These are phyloP conservation scores for Lepus townsendii DNA, from an alignment of 2,797 vertebrate genomes.

Conservation along the genomic window DNA sequence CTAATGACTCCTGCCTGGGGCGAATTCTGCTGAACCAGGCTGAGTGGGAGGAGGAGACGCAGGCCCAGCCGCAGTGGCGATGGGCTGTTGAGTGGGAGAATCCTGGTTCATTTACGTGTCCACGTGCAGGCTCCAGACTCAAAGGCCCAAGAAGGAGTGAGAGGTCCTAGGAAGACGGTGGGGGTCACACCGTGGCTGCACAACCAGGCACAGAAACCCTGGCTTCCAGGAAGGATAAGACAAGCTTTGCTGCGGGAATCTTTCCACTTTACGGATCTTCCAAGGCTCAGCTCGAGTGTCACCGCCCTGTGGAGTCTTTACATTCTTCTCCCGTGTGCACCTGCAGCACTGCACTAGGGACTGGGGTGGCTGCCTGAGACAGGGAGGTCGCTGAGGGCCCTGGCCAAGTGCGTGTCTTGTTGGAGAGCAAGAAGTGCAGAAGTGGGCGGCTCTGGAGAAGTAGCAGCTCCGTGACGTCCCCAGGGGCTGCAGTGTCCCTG, in stretches of 20 bases:
- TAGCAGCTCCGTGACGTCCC: not conserved
- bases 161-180: not conserved
- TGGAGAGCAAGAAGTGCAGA: not conserved
- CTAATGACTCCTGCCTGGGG: not conserved
- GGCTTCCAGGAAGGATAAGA: not conserved
- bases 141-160: not conserved
- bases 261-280: fast-evolving
- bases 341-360: not conserved
- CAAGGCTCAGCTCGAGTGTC: no score
- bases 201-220: fast-evolving
- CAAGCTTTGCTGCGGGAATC: no score
- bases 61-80: not conserved
- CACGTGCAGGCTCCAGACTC: not conserved
- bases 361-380: not conserved
- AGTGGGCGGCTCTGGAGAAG: fast-evolving
- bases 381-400: not conserved
- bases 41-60: fast-evolving
- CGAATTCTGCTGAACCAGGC: not conserved
- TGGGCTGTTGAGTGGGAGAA: not conserved
- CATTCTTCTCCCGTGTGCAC: not conserved
- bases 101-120: not conserved
- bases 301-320: not conserved
- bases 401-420: not conserved
- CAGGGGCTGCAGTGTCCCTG: not conserved
- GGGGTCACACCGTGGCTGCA: fast-evolving